Evolutionary conservation across 2,888 invertebrate genomes (phyloP).

Genomic region (Ichneumoninae sp.): DNA sequence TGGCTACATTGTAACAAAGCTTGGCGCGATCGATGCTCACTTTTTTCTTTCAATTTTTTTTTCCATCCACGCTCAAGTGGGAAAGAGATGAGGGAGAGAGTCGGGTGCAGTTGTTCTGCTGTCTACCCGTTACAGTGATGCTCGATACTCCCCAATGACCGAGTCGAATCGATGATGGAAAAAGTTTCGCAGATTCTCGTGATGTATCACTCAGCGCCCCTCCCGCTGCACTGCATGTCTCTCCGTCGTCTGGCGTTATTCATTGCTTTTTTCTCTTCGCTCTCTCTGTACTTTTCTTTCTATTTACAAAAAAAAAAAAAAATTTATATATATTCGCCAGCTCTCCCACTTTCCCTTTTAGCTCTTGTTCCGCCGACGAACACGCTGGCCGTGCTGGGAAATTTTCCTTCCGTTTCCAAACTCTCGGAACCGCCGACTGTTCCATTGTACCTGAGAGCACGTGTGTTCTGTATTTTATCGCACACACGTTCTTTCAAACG

Average conservation of each 20-base stretch:
- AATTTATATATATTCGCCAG: conserved; percentile 19
- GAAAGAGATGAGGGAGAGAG: conserved; percentile 41
- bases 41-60: conserved; percentile 7
- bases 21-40: conserved; percentile 29
- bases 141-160: conserved; percentile 75
- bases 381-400: conserved; percentile 16
- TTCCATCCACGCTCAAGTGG: conserved; percentile 6
- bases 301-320: too few relatives aligned
- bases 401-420: conserved; percentile 22
- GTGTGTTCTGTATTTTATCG: conserved; percentile 54
- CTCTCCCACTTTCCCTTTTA: conserved; percentile 16
- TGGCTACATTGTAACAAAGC: conserved; percentile 57
- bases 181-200: conserved; percentile 78
- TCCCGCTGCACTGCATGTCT: conserved; percentile 35
- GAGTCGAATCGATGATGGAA: conserved; percentile 78
- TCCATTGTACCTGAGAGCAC: conserved; percentile 41
- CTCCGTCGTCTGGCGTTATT: conserved; percentile 25
- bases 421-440: conserved; percentile 39
- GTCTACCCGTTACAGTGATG: conserved; percentile 38
- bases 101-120: conserved; percentile 29
- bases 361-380: conserved; percentile 39
- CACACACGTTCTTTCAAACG: conserved; percentile 43
- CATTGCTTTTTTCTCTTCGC: conserved; percentile 3
- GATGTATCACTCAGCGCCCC: conserved; percentile 70
- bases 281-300: conserved; percentile 6